phyloP scores from a whole-genome alignment of 37 sponge, comb jelly and placozoan species.

The Theonella swinhoei region DNA sequence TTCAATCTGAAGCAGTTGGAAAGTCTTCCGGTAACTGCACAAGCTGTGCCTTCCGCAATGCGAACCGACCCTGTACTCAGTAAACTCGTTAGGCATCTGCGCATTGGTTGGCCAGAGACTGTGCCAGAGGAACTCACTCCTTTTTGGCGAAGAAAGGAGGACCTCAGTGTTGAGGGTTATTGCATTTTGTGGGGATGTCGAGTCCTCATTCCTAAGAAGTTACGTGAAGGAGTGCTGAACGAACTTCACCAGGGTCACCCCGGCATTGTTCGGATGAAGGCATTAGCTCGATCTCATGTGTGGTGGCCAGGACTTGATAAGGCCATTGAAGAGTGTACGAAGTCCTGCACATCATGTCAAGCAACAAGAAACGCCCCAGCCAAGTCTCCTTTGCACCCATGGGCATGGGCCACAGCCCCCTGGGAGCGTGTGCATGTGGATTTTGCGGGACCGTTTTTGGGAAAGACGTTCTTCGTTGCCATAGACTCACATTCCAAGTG shows the following conservation, averaged over 20 bases:
- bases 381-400: conserved; percentile 24
- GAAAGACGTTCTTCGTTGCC: conserved; percentile 12
- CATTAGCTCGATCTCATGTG: conserved; percentile 28
- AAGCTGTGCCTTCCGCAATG: conserved; percentile 6
- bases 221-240: conserved; percentile 6
- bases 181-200: conserved; percentile 63
- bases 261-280: conserved; percentile 33
- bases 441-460: conserved; percentile 22
- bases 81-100: conserved; percentile 28
- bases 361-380: conserved; percentile 4
- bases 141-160: conserved; percentile 2
- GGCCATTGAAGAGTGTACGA: not conserved
- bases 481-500: too few relatives aligned
- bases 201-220: not conserved
- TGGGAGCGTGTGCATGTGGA: conserved; percentile 47
- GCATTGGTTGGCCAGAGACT: conserved; percentile 31
- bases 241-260: conserved; percentile 13
- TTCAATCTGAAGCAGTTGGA: conserved; percentile 33
- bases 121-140: not conserved
- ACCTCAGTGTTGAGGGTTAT: conserved; percentile 18
- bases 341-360: conserved; percentile 7
- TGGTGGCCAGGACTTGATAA: conserved; percentile 50
- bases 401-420: conserved; percentile 11
- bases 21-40: conserved; percentile 19
- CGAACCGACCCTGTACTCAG: conserved; percentile 43